Conservation (phyloP, 2,797 vertebrate species). For the Tokudaia tokunoshimensis region DNA sequence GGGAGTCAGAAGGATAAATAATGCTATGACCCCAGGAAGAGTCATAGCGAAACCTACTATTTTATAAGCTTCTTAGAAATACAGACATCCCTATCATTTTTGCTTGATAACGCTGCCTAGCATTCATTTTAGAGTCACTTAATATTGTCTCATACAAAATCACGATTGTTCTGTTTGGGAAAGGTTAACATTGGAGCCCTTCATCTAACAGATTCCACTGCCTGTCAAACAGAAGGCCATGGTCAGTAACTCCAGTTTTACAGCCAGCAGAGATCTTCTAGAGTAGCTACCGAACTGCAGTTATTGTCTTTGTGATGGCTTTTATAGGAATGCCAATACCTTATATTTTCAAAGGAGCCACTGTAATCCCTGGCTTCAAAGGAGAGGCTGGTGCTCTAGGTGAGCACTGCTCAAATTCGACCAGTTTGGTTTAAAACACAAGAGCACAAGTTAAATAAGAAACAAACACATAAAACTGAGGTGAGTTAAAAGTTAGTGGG, state of each 20-base stretch:
- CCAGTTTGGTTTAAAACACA: constrained; percentile 59
- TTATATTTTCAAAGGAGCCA: constrained; percentile 72
- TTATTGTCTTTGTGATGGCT: constrained; percentile 68
- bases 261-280: constrained; percentile 72
- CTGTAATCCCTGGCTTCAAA: constrained; percentile 73
- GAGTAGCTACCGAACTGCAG: constrained; percentile 70
- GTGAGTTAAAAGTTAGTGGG: constrained; percentile 81
- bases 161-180: constrained; percentile 39
- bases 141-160: constrained; percentile 80
- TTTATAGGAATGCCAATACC: constrained; percentile 73
- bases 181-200: constrained; percentile 79
- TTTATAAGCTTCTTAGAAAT: neutral
- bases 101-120: constrained; percentile 18
- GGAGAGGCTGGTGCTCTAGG: constrained; percentile 60
- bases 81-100: constrained; percentile 38
- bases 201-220: constrained; percentile 79
- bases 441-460: constrained; percentile 76
- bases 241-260: constrained; percentile 70
- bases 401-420: constrained; percentile 52
- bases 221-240: constrained; percentile 74
- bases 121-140: constrained; percentile 78
- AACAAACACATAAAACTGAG: constrained; percentile 10
- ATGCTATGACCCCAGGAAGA: neutral
- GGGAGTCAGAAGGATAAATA: neutral
- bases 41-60: neutral